Evolutionary conservation across 2,797 vertebrate species (phyloP).

Genomic region (Lophotriccus pileatus): DNA sequence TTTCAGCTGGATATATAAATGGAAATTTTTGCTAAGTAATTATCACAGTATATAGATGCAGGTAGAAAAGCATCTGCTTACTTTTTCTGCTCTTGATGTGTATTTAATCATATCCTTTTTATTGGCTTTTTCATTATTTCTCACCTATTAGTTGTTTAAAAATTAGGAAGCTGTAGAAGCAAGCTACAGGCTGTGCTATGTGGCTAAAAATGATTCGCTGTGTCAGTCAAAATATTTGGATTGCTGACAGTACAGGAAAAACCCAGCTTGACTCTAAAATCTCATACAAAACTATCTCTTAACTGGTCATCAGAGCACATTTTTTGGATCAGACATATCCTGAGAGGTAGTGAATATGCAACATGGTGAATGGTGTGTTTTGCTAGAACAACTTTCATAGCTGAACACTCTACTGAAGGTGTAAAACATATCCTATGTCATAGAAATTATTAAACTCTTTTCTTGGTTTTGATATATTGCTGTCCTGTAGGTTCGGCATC

Average conservation of each 20-base stretch:
- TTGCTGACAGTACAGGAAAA: background rate
- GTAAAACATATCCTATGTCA: background rate
- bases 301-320: background rate
- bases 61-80: background rate
- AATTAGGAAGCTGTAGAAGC: background rate
- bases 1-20: background rate
- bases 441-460: background rate
- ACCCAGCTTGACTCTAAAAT: background rate
- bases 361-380: background rate
- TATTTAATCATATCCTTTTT: background rate
- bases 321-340: background rate
- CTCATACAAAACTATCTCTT: background rate
- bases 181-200: background rate
- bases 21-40: slow-evolving; percentile 7
- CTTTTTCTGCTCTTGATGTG: background rate
- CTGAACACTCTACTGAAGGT: background rate
- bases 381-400: background rate
- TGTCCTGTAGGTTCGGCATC: background rate
- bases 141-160: background rate
- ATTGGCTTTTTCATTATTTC: slow-evolving; percentile 13
- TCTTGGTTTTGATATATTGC: background rate
- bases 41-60: background rate
- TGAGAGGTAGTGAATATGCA: background rate
- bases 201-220: background rate
- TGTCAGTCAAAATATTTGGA: background rate